Evolutionary conservation across 2,113 vertebrate species (phyloP), one percentile per base, ranked within the genome.

Genomic region (Pangasianodon hypophthalmus): DNA sequence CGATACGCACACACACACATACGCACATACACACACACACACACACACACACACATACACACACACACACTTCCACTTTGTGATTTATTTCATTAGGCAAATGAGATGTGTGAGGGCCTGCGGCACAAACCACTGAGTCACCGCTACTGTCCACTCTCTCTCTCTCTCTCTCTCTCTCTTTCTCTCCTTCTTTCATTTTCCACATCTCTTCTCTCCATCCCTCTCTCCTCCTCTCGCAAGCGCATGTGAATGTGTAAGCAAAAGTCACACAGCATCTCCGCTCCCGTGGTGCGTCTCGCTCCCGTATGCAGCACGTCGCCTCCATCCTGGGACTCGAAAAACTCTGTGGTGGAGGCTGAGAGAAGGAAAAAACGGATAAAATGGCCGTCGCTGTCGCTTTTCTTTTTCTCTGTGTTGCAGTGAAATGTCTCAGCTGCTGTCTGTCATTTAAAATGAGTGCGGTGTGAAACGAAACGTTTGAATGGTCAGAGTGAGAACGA

Each of bases 11-110:
- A 52, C 44, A 48, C 41, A 41, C 69, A 73, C 37, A 48, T 19
- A 41, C 69, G 41, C 37, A 75, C 71, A 44, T 18, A 21, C 71
- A 41, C 32, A 41, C 69, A 73, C 3, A 46, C 73, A 77, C 44
- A 46, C 73, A 77, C 44, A 29, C 37, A 10, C 69, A 41, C 32
- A 41, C 16, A 75, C 71, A 9, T 2, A 18, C 75, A 26, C 73
- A 6, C 44, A 77, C 73, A 77, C 91, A 91, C 89, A 90, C 94
- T 94, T 94, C 92, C 95, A 95, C 90, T 93, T 93, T 94, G 92
- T 94, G 93, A 95, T 95, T 96, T 96, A 96, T 95, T 95, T 94
- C 93, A 96, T 96, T 95, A 96, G 90, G 94, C 95, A 95, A 96
- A 95, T 95, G 94, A 95, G 94, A 95, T 94, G 94, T 93, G 91